Evolutionary conservation across 1,140 invertebrate species (phyloP).

Genomic region (Panagrolaimus sp.): DNA sequence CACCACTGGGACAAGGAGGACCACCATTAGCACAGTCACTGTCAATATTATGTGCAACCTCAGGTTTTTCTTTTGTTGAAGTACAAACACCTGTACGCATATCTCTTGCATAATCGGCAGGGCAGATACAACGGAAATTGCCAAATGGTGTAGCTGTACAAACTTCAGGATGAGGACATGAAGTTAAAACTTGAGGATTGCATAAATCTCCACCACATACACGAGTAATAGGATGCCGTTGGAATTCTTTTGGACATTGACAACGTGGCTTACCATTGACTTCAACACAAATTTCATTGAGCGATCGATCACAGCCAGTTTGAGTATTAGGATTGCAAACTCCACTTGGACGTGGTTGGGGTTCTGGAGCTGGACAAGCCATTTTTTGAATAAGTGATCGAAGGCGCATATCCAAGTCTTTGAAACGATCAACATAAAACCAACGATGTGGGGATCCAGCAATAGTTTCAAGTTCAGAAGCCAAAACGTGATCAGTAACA

Average conservation of each 20-base stretch:
- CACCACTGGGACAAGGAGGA: constrained; percentile 10
- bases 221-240: constrained; percentile 51
- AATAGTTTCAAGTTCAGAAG: constrained; percentile 53
- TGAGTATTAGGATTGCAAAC: constrained; percentile 51
- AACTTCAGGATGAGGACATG: constrained; percentile 53
- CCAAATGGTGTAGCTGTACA: constrained; percentile 45
- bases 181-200: constrained; percentile 56
- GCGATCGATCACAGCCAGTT: constrained; percentile 53
- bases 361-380: constrained; percentile 49
- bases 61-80: constrained; percentile 12
- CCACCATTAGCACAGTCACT: neutral
- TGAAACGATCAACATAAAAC: constrained; percentile 58
- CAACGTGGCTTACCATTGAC: constrained; percentile 38
- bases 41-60: neutral
- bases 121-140: constrained; percentile 53
- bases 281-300: constrained; percentile 51
- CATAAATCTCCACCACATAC: constrained; percentile 55
- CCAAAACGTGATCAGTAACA: constrained; percentile 57
- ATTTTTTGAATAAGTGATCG: constrained; percentile 55
- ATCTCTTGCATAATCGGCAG: constrained; percentile 44
- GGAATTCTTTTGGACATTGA: constrained; percentile 48
- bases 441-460: constrained; percentile 56
- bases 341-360: constrained; percentile 18
- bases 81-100: constrained; percentile 47
- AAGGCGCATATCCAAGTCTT: constrained; percentile 55